Base-by-base conservation (phyloP, 2,888 invertebrate species). In the Sphinx pinastri region DNA sequence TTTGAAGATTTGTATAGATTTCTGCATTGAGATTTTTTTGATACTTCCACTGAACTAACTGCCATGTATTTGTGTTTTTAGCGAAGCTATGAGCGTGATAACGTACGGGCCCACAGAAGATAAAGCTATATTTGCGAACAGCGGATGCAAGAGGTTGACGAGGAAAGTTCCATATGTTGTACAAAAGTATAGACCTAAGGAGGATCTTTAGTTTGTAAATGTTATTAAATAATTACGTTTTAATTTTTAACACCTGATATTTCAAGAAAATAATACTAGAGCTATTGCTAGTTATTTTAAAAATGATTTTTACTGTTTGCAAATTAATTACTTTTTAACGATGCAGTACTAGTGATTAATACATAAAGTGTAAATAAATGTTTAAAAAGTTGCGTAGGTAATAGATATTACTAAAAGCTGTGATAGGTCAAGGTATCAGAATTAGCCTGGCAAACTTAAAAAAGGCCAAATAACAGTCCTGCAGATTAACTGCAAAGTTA, bases 101-200 rank as follows among this genome's bases (percentile, higher is more conserved):
- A 95, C 95, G 47, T 98, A 96, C 88, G 97, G 97, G 47, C 97
- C 97, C 0, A 97, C 97, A 4, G 96, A 96, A 71, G 92, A 95
- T n/a, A 95, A 96, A 80, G 92, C 94, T 1, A 88, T 98, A 70
- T 99, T 96, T 88, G 97, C 98, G 4, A 96, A 95, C 75, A 96
- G 97, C 69, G 99, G 99, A 4, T 99, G 99, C 88, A 99, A 99
- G 88, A 94, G 97, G 78, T 95, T 99, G 55, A 96, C 96, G 72
- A 96, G 97, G 83, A 98, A 98, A 93, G 96, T 97, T 72, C 96
- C 94, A 55, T 94, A 92, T 76, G 81, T 94, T 54, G 88, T 94
- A 90, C 85, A 91, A 73, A 94, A 93, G 75, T 79, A 91, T 81
- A 88, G 82, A 77, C 75, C 72, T 68, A 84, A 84, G 63, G 68